Evolutionary conservation across 2,888 invertebrate species (phyloP), one percentile per base, ranked within the genome.

Genomic region (Macrophya annulata): DNA sequence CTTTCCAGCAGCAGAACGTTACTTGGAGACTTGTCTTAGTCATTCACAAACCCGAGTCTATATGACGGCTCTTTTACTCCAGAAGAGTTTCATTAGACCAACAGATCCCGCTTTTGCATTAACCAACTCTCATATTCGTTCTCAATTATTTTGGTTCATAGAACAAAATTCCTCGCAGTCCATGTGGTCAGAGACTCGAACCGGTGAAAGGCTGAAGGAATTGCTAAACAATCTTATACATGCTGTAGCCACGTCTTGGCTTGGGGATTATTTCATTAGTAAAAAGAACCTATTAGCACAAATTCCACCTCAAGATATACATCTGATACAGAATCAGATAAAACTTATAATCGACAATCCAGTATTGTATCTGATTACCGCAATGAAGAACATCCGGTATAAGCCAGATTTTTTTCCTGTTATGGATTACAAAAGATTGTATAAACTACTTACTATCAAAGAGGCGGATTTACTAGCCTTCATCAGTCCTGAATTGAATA

Each of bases 1-100:
- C 68, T 98, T 97, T 90, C 97, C 97, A 0, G 96, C 96, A 85
- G 97, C 97, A 0, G 97, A 97, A 92, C 95, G 96, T 40, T 97
- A 96, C 90, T 93, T 98, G 87, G 96, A 97, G 91, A 96, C 96
- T 21, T 95, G 96, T 88, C 94, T 97, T 91, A 95, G 96, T 0
- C 96, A 96, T 90, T 95, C 96, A 0, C 98, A 98, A 89, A 95
- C 96, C 71, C 95, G 96, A 86, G 95, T 97, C 86, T 96, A 96
- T 90, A 94, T 97, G 87, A 95, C 97, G 88, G 94, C 96, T 1
- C 93, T 97, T 87, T 94, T 95, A 51, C 92, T 98, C n/a, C 95
- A 96, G 87, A 97, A 97, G 91, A 95, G 96, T 0, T 97, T 96
- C 90, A 94, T 97, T 86, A 96, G 96, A 90, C 96, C 96, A 37